Evolutionary conservation across 2,888 invertebrate genomes (phyloP).

Genomic region (Saturnia pavonia): DNA sequence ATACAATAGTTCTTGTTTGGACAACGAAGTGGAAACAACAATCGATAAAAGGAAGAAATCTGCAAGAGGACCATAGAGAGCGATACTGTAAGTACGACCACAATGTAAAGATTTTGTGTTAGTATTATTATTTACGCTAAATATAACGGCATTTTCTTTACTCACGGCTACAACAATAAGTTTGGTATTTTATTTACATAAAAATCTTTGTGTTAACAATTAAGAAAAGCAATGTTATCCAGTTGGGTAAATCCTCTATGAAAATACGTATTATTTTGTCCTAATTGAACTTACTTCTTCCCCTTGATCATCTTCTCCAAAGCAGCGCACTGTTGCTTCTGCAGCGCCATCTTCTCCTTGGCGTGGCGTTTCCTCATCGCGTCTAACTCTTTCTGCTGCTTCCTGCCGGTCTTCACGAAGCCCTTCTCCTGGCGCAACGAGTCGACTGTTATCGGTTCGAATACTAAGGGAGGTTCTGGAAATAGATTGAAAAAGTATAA

Average conservation of each 20-base stretch:
- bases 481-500: slow-evolving; percentile 21
- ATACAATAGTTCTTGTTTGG: too few relatives aligned
- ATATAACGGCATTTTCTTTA: too few relatives aligned
- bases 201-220: too few relatives aligned
- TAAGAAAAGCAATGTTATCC: background rate
- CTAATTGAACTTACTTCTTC: slow-evolving; percentile 87
- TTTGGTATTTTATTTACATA: too few relatives aligned
- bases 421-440: slow-evolving; percentile 93
- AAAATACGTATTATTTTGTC: background rate
- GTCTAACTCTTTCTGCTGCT: slow-evolving; percentile 98
- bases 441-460: slow-evolving; percentile 95
- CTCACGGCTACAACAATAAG: too few relatives aligned
- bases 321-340: slow-evolving; percentile 94
- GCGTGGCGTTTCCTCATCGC: slow-evolving; percentile 94
- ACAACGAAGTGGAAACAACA: too few relatives aligned
- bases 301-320: slow-evolving; percentile 97
- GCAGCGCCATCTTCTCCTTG: slow-evolving; percentile 94
- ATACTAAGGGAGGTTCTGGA: slow-evolving; percentile 86
- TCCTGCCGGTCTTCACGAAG: slow-evolving; percentile 95
- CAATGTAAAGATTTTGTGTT: too few relatives aligned
- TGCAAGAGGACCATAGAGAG: too few relatives aligned
- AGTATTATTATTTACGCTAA: too few relatives aligned
- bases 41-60: too few relatives aligned
- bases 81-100: too few relatives aligned
- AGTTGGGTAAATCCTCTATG: background rate